Evolutionary conservation across 2,113 vertebrate species (phyloP), one percentile per base, ranked within the genome.

Genomic region (Heterotilapia buettikoferi): DNA sequence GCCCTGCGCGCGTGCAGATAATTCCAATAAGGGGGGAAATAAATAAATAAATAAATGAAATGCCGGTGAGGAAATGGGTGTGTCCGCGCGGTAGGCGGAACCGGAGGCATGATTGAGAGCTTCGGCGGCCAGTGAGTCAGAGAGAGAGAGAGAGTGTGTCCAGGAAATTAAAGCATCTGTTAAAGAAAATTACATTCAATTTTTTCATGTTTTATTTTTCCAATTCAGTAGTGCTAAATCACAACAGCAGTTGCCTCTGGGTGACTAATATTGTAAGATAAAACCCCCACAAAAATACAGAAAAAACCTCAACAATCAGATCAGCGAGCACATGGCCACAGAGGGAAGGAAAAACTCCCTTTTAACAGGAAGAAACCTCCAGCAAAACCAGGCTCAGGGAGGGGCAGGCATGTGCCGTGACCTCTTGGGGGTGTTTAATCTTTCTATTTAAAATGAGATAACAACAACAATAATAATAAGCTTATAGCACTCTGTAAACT

Each of bases 21-120:
- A 85, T 83, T 33, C 53, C 38, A 73, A 83, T 78, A 11, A 54
- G 6, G 4, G 56, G 6, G 18, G 4, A 33, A 52, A 52, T 31
- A 47, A 47, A 73, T 73, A 73, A 59, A 59, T 18, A 21, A 59
- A 50, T 19, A 21, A 57, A 86, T 80, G 29, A 92, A 85, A 89
- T 13, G 84, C 90, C 89, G 89, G 90, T 82, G 86, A 83, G 84
- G 47, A 92, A 63, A 92, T 92, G 87, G 93, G 94, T 92, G 94
- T 94, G 94, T 89, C 81, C 45, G 40, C 26, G 9, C 40, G 11
- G 84, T 50, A 24, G 94, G 93, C 92, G 92, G 91, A 86, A n/a
- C 3, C 26, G 45, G 5, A 29, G 21, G 3, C 5, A 1, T 73
- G 94, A 94, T 54, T 90, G 94, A 94, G 90, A 90, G 90, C 71